Evolutionary conservation across 2,888 invertebrate genomes (phyloP).

Genomic region (Holacanthella duospinosa): DNA sequence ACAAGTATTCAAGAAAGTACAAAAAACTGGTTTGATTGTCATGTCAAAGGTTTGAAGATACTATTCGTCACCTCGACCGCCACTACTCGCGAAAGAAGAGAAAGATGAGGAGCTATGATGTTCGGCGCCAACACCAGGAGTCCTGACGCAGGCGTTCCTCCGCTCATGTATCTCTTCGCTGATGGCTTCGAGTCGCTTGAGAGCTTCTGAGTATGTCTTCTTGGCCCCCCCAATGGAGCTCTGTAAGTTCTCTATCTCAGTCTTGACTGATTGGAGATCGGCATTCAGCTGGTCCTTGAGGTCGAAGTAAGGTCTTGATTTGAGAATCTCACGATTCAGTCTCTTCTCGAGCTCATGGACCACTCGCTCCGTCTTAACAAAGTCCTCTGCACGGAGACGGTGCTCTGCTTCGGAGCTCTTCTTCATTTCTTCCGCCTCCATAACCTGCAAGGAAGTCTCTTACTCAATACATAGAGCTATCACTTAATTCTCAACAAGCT

Average conservation of each 20-base stretch:
- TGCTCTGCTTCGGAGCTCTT: slow-evolving; percentile 81
- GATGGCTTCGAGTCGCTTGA: slow-evolving; percentile 75
- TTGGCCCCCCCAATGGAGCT: slow-evolving; percentile 69
- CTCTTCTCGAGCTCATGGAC: slow-evolving; percentile 71
- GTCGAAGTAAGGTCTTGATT: slow-evolving; percentile 83
- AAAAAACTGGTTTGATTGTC: not conserved
- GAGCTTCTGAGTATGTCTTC: slow-evolving; percentile 64
- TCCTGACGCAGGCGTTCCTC: not conserved
- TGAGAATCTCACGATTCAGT: slow-evolving; percentile 66
- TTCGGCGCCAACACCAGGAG: not conserved
- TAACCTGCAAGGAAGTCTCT: slow-evolving; percentile 61
- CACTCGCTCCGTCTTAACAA: slow-evolving; percentile 69
- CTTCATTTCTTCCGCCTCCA: slow-evolving; percentile 85
- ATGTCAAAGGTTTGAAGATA: not conserved
- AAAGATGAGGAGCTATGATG: not conserved
- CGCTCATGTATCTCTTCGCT: slow-evolving; percentile 73
- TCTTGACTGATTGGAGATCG: slow-evolving; percentile 73
- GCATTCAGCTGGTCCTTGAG: slow-evolving; percentile 77
- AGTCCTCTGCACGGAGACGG: slow-evolving; percentile 58
- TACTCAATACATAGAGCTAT: not conserved
- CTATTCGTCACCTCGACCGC: not conserved
- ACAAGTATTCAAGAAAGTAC: not conserved
- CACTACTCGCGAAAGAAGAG: not conserved
- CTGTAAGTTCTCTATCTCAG: slow-evolving; percentile 69
- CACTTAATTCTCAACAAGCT: too few relatives aligned